Base-by-base conservation (phyloP, 2,888 invertebrate genomes). In the Halictus ligatus region DNA sequence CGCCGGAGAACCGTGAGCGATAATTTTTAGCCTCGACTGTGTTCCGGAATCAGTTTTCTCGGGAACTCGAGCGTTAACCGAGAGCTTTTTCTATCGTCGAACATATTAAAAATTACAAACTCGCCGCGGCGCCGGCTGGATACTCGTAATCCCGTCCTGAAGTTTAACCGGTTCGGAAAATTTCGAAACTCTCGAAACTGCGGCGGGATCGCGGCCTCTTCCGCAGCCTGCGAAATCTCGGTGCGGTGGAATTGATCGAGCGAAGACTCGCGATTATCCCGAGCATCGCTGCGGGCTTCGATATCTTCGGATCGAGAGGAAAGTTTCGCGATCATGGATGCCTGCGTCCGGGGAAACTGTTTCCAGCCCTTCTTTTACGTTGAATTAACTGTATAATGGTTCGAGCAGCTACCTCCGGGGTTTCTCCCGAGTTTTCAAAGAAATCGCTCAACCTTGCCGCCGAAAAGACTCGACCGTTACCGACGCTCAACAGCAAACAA, bases 71-170 rank as follows among this genome's bases (percentile, higher is more conserved):
- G n/a, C 21, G 40, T 71, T 12, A 40, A 71, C 21, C 43, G 40
- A 5, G 69, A 71, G 69, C 40, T 64, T 29, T 76, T 76, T 67
- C 48, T 46, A 60, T 46, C 46, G 29, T 21, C 12, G 29, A 46
- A 64, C 48, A 60, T 46, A 64, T 64, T 76, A 76, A 76, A 76
- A 76, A 76, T 76, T 64, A 18, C 43, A 18, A 46, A 43, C 76
- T 46, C 12, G 29, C 46, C 13, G 64, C 21, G 8, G 29, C 64
- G 64, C 35, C 18, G 13, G 35, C 29, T 40, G 43, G 75, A 25
- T 58, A 58, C 58, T 58, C 43, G 75, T 75, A 75, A 60, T 75
- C 58, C 29, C 64, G 21, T 43, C 25, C 35, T 60, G 29, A 77
- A 77, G 21, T 77, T 75, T 77, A 25, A 48, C 48, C 13, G 46